Base-by-base conservation (phyloP, 1,140 invertebrate species). In the Carcinoscorpius rotundicauda region DNA sequence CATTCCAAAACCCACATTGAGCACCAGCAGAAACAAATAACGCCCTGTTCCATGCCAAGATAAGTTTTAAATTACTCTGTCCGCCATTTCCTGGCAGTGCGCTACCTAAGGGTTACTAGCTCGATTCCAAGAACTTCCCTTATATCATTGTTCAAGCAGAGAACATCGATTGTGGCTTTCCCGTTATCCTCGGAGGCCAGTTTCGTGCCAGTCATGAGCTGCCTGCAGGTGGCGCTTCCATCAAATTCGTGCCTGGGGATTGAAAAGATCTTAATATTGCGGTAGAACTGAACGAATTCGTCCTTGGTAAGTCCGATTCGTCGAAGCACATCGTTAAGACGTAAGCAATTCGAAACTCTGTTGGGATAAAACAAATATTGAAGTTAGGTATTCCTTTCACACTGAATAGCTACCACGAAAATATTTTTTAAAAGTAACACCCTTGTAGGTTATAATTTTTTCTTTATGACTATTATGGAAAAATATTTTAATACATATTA, bases 121-220 rank as follows among this genome's bases (percentile, higher is more conserved):
- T 70, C 66, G 11, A 70, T 68, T 52, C 69, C 65, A 8, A 70
- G 63, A 48, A 70, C 62, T 63, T 70, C 60, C 29, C 67, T 55
- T 9, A 70, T 67, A 57, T 55, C 50, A 49, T 70, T 68, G 60
- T 70, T 65, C 57, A 68, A 56, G 29, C 50, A 29, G 49, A 70
- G 58, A 9, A 70, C 49, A 10, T 70, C 69, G n/a, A 62, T 63
- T 11, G 53, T 56, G 11, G 59, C 50, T 29, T 29, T 29, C 4
- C 61, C 58, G 11, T 65, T 58, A 51, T 66, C 64, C 10, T 48
- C 9, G 52, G 11, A 10, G 48, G 49, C 52, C 8, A 52, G 52
- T 48, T 64, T 63, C 5, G 52, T 51, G 9, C 63, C 62, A 6
- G 56, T 63, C 52, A 66, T 55, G 29, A 66, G 65, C n/a, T 63